Conservation (phyloP, 2,888 invertebrate genomes). For the Rhingia rostrata region DNA sequence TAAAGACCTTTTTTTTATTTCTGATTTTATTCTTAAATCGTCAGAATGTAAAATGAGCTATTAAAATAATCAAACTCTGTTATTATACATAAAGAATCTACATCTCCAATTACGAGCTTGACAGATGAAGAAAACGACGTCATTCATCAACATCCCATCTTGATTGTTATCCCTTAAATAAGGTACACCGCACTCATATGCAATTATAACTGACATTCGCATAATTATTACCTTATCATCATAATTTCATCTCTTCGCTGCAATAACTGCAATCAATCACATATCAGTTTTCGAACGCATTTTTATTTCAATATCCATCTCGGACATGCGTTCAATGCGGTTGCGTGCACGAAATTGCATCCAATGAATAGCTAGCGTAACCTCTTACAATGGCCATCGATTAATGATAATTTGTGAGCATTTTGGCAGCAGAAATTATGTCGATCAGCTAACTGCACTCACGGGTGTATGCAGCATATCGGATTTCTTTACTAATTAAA, state of each 20-base stretch:
- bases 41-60: too few species aligned
- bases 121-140: neutral
- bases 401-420: slow-evolving; percentile 66
- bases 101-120: too few species aligned
- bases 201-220: slow-evolving; percentile 7
- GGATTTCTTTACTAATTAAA: slow-evolving; percentile 66
- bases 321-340: slow-evolving; percentile 8
- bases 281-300: slow-evolving; percentile 32
- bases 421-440: slow-evolving; percentile 56
- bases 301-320: slow-evolving; percentile 35
- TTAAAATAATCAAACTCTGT: too few species aligned
- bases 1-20: too few species aligned
- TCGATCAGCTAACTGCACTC: slow-evolving; percentile 63
- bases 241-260: slow-evolving; percentile 20
- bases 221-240: slow-evolving; percentile 33
- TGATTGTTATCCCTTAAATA: neutral
- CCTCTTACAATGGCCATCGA: slow-evolving; percentile 53
- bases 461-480: slow-evolving; percentile 19
- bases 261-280: slow-evolving; percentile 50
- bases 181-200: neutral
- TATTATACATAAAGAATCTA: too few species aligned
- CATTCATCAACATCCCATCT: neutral
- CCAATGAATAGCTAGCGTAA: slow-evolving; percentile 33
- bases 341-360: slow-evolving; percentile 68
- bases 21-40: too few species aligned